Conservation (phyloP, 2,888 invertebrate genomes). For the Polydrusus cervinus region DNA sequence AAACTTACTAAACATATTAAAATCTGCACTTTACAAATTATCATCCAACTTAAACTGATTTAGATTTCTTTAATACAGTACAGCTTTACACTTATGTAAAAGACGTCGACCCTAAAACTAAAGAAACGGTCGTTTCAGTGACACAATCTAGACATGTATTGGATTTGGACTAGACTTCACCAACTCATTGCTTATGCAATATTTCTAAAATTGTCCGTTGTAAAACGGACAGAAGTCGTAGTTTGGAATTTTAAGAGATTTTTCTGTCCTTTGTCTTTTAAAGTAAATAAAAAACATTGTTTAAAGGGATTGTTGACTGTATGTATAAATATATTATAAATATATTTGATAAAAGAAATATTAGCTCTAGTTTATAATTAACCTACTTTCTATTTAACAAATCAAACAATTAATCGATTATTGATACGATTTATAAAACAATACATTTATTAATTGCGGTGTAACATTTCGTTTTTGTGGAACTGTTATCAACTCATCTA, state of each 20-base stretch:
- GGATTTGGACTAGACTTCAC: slow-evolving; percentile 29
- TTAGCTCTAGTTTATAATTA: too few relatives aligned
- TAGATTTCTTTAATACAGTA: not conserved
- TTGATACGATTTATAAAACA: too few relatives aligned
- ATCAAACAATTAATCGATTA: too few relatives aligned
- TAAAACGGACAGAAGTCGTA: slow-evolving; percentile 30
- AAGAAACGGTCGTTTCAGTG: slow-evolving; percentile 22
- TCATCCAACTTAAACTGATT: too few relatives aligned
- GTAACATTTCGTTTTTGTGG: too few relatives aligned
- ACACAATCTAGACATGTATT: slow-evolving; percentile 36
- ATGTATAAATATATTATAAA: too few relatives aligned
- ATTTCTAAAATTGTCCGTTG: slow-evolving; percentile 23
- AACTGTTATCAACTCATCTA: too few relatives aligned
- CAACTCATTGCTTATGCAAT: slow-evolving; percentile 42
- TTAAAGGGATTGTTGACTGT: not conserved
- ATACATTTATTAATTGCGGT: too few relatives aligned
- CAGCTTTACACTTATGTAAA: slow-evolving; percentile 24
- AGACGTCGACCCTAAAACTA: not conserved
- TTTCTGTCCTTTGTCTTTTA: slow-evolving; percentile 28
- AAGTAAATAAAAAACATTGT: not conserved
- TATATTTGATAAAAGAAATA: too few relatives aligned
- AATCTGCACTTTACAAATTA: too few relatives aligned
- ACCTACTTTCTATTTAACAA: too few relatives aligned
- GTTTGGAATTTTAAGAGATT: slow-evolving; percentile 39
- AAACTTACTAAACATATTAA: too few relatives aligned